A percentile compares a stretch with the other conserved stretches of the same genome.
These are phyloP conservation scores for Fistularia commersonii DNA, from an alignment of 2,797 vertebrate genomes.

Conservation along the genomic window DNA sequence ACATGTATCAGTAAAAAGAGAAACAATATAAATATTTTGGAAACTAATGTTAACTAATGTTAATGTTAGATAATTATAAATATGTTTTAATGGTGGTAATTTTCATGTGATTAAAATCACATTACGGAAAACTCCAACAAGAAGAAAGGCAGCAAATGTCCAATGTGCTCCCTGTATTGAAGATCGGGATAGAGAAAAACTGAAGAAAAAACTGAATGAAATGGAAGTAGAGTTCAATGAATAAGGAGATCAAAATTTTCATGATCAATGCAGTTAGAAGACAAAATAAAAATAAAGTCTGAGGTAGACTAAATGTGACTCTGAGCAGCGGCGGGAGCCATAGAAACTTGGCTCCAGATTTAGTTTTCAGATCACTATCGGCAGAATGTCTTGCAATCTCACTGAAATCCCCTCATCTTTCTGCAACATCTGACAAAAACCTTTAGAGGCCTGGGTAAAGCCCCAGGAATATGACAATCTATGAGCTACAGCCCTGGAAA, in stretches of 20 bases:
- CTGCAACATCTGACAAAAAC: conserved; percentile 33
- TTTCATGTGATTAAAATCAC: not conserved
- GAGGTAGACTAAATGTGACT: conserved; percentile 28
- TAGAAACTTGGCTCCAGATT: conserved; percentile 35
- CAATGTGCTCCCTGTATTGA: not conserved
- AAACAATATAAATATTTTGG: no score
- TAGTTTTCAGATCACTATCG: conserved; percentile 47
- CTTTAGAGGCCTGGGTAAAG: conserved; percentile 55
- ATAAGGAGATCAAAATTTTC: no score
- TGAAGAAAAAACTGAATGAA: conserved; percentile 17
- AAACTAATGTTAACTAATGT: no score
- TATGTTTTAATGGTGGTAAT: no score
- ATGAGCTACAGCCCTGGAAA: conserved; percentile 55
- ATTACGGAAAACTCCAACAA: conserved; percentile 10
- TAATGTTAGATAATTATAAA: no score
- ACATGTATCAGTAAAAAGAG: not conserved
- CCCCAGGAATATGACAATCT: conserved; percentile 59
- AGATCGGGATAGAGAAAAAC: conserved; percentile 13
- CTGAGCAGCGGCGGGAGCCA: conserved; percentile 22
- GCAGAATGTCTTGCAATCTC: conserved; percentile 45
- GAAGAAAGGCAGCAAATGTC: conserved; percentile 20
- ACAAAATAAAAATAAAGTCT: conserved; percentile 28
- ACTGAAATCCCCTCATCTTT: conserved; percentile 42
- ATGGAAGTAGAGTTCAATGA: not conserved
- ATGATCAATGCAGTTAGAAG: not conserved